These are phyloP conservation scores for Porites rus DNA, from an alignment of 92 coral and sea anemone genomes.

Conservation along the genomic window DNA sequence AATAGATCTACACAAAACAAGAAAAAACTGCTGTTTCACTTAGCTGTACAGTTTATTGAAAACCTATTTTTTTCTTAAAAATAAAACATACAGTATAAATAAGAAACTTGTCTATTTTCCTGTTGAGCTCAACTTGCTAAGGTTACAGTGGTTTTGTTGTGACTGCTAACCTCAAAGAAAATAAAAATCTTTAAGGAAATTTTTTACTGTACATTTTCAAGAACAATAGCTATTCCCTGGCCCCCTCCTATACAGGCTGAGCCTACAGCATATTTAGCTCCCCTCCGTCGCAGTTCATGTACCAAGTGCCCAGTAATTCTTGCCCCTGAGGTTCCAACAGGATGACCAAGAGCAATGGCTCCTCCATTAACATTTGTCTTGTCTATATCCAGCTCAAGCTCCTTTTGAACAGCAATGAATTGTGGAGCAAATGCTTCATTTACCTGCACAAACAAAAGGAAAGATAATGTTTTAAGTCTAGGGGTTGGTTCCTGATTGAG, in stretches of 20 bases:
- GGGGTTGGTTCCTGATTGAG: neutral
- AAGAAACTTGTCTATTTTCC: too few relatives aligned
- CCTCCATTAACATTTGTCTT: constrained; percentile 97
- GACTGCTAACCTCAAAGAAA: too few relatives aligned
- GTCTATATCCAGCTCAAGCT: constrained; percentile 84
- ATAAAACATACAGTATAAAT: too few relatives aligned
- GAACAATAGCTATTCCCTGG: constrained; percentile 92
- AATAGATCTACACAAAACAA: too few relatives aligned
- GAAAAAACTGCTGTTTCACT: too few relatives aligned
- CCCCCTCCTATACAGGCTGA: constrained; percentile 99
- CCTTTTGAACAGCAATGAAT: constrained; percentile 91
- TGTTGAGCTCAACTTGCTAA: too few relatives aligned
- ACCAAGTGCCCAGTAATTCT: constrained; percentile 91
- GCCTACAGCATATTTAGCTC: constrained; percentile 86
- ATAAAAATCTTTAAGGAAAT: neutral
- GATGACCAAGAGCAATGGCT: constrained; percentile 95
- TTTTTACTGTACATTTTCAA: constrained; percentile 76
- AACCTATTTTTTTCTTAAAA: too few relatives aligned
- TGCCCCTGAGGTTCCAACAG: constrained; percentile 96
- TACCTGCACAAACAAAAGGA: constrained; percentile 56
- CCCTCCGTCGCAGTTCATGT: constrained; percentile 86
- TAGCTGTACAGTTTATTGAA: too few relatives aligned
- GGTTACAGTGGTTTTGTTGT: too few relatives aligned
- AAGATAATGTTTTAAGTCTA: neutral
- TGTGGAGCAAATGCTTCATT: constrained; percentile 99